Conservation (phyloP, 2,888 invertebrate genomes). For the Physocephala rufipes region DNA sequence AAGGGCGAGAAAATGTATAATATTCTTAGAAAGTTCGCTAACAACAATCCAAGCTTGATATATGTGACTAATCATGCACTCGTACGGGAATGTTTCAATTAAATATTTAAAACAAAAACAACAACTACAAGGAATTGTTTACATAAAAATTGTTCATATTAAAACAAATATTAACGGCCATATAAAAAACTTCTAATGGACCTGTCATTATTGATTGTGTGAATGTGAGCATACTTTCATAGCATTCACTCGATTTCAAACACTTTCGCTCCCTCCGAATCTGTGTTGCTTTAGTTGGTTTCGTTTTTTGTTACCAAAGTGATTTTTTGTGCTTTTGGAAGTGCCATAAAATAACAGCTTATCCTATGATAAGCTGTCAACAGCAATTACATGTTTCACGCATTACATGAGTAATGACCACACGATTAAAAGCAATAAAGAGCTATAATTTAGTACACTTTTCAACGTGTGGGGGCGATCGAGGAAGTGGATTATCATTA, state of each 20-base stretch:
- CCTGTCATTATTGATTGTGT: constrained; percentile 20
- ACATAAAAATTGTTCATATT: too few species aligned
- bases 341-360: constrained; percentile 21
- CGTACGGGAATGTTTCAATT: too few species aligned
- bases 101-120: too few species aligned
- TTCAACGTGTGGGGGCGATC: too few species aligned
- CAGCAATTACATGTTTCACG: constrained; percentile 60
- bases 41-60: too few species aligned
- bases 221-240: constrained; percentile 12
- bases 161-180: too few species aligned
- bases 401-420: constrained; percentile 56
- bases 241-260: neutral
- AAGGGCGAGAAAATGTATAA: too few species aligned
- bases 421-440: constrained; percentile 44
- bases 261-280: neutral
- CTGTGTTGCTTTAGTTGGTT: neutral
- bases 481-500: too few species aligned
- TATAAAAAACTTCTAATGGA: too few species aligned
- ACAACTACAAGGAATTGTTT: too few species aligned
- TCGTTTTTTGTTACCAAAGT: neutral
- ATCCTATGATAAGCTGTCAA: constrained; percentile 57
- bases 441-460: neutral
- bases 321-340: neutral
- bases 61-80: too few species aligned
- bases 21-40: too few species aligned